Percentiles rank a stretch among this genome's conserved stretches.
Conservation (phyloP, 2,113 vertebrate species). For the Chionis minor region DNA sequence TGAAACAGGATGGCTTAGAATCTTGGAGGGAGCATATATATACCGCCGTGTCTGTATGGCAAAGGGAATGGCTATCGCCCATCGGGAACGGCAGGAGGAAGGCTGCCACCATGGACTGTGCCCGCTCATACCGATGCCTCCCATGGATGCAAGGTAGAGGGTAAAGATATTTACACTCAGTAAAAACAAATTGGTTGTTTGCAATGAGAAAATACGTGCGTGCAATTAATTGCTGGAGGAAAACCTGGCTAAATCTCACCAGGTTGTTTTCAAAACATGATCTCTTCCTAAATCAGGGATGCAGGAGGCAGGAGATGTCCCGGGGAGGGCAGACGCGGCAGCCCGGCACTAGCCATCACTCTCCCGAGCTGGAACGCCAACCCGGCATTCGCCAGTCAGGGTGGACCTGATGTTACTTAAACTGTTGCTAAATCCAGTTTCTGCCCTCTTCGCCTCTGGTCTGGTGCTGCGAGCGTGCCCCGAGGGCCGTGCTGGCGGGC, state of each 20-base stretch:
- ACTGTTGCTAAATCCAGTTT: neutral
- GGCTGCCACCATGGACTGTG: neutral
- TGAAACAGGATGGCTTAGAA: neutral
- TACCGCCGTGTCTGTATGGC: neutral
- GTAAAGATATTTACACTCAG: neutral
- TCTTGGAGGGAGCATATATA: neutral
- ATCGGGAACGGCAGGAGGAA: neutral
- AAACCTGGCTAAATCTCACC: neutral
- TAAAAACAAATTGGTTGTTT: neutral
- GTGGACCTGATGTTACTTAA: neutral
- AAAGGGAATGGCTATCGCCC: neutral
- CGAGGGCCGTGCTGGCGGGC: accelerated
- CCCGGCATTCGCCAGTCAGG: neutral
- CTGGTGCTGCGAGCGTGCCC: neutral
- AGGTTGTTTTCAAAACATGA: neutral
- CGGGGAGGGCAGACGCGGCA: accelerated
- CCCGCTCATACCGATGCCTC: neutral
- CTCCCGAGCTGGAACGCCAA: neutral
- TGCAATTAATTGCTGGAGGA: neutral
- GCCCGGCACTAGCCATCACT: neutral
- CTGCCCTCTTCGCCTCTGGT: neutral
- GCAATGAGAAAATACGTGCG: neutral
- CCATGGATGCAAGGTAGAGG: neutral
- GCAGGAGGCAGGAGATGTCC: neutral
- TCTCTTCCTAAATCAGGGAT: neutral